Evolutionary conservation across 1,140 invertebrate species (phyloP), one percentile per base, ranked within the genome.

Genomic region (Lasioglossum baleicum): DNA sequence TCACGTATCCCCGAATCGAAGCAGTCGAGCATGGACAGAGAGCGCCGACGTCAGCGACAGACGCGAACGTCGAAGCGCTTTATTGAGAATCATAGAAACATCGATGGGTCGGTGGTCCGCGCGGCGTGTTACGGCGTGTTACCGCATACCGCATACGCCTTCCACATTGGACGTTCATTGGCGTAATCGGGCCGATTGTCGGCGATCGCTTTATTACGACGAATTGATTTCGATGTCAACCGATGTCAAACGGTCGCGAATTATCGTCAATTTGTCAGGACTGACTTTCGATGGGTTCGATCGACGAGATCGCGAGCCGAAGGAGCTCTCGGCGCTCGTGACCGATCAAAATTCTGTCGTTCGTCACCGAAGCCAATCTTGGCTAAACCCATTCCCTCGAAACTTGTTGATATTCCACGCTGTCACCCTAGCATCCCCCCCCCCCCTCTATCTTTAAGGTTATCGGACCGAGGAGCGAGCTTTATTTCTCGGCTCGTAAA

Each of bases 161-260:
- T 88, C 84, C 85, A 83, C 85, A 90, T 91, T 89, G 87, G 86
- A 84, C 87, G 80, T 90, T 92, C 90, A 92, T 92, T 90, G 90
- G 88, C 85, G 87, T 88, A 90, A 92, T 91, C 87, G 83, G 80
- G 80, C 82, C 87, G 88, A 92, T 92, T 92, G 91, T 89, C 90
- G 90, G 88, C 87, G 88, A 92, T 92, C 89, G 82, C 87, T 92
- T 92, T 92, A 92, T 88, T 90, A 92, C 89, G 84, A 91, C 85
- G 90, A 90, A 91, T 91, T 92, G 91, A 92, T 92, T 92, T 92
- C 90, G 68, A 88, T 91, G 92, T 92, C 92, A 92, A 92, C 80
- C 89, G 89, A 91, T 91, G 92, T 92, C 91, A 92, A 92, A 92
- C 83, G 92, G 87, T 85, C 82, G 88, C 78, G 89, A 92, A 91